Percentiles rank a stretch among this genome's conserved stretches.
Evolutionary conservation across 2,888 invertebrate genomes (phyloP).

Genomic region (Macrosiphum euphorbiae): DNA sequence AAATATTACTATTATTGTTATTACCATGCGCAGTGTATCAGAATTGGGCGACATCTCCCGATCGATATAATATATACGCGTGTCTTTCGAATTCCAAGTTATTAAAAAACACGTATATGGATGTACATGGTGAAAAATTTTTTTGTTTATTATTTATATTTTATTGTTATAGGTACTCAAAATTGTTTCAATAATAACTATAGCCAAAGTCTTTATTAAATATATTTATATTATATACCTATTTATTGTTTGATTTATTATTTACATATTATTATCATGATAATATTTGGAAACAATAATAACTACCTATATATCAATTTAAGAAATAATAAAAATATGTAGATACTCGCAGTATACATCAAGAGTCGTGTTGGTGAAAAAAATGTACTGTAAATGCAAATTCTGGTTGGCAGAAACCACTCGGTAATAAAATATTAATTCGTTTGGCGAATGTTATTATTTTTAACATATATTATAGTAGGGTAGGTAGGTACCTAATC

Average conservation of each 20-base stretch:
- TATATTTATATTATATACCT: no score
- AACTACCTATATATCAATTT: not conserved
- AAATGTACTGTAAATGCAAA: not conserved
- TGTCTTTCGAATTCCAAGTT: not conserved
- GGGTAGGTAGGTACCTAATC: not conserved
- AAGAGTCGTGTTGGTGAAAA: not conserved
- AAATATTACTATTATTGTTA: not conserved
- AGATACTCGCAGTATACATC: not conserved
- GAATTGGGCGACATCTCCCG: not conserved
- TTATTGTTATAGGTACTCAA: not conserved
- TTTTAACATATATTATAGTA: not conserved
- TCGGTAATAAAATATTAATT: not conserved
- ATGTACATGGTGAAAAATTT: not conserved
- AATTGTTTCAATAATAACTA: not conserved
- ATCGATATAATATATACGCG: not conserved
- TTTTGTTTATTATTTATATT: not conserved
- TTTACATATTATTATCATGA: not conserved
- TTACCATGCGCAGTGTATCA: not conserved
- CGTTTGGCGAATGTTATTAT: not conserved
- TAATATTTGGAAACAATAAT: not conserved
- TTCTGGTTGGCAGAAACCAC: not conserved
- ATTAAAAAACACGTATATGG: not conserved
- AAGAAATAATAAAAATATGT: not conserved
- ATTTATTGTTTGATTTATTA: not conserved
- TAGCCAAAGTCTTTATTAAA: not conserved